Base-by-base conservation (phyloP, 2,113 vertebrate genomes). In the Pseudorectes ferrugineus region DNA sequence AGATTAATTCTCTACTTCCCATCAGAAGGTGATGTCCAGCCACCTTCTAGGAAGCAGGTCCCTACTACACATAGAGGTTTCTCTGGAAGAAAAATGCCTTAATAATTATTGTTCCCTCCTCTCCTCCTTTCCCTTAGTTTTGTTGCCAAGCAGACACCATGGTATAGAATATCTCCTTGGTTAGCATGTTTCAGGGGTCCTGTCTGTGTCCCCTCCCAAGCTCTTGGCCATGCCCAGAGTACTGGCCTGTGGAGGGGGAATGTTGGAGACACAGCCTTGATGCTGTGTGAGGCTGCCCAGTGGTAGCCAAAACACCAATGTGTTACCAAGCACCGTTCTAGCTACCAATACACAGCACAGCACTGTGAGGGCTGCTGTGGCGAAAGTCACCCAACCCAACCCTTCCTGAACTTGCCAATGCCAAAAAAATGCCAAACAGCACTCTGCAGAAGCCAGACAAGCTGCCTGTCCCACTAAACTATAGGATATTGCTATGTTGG, bases 11-110 rank as follows among this genome's bases (percentile, higher is more conserved):
- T 22, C 25, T 88, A 11, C 11, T 74, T 89, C 14, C 29, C 31
- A 84, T 25, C 15, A 73, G 20, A 35, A 89, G 18, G 14, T 2
- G 3, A 49, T 36, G 10, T 67, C 25, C 52, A 63, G 35, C 14
- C 7, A 11, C 9, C 5, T 61, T 55, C 51, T 40, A 31, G 22
- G 28, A 81, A 70, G 74, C 2, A 48, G 24, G 23, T 66, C 7
- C n/a, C 36, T 13, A 45, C 24, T 11, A n/a, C 0, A 1, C 16
- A 3, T 3, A 55, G 17, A 25, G 4, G 9, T 29, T 77, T 46
- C 22, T 62, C n/a, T 0, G 0, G 36, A 92, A 74, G 42, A 68
- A 6, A 80, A 92, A 73, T 42, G 28, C 13, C 43, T n/a, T 67
- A 73, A 18, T 23, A 65, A 73, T 43, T 21, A 46, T 8, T 77